phyloP scores from a whole-genome alignment of 2,888 invertebrate genomes.

The Tachina grossa region DNA sequence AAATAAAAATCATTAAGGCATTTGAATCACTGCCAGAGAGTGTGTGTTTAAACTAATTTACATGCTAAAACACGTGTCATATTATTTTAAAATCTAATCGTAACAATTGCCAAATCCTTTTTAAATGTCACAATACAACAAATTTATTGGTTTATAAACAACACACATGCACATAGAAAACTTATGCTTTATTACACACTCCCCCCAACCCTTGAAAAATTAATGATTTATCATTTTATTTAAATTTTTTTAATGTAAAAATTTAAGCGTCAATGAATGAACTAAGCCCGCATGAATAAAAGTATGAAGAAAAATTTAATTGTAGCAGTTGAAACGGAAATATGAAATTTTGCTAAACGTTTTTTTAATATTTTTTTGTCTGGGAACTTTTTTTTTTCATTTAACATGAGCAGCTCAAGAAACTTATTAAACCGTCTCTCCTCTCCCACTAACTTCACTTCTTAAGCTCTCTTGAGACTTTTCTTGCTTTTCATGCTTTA shows the following conservation, averaged over 20 bases:
- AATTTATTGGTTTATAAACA: constrained; percentile 65
- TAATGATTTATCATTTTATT: constrained; percentile 64
- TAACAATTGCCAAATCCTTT: constrained; percentile 68
- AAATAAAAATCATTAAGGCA: constrained; percentile 21
- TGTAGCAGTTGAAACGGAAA: not conserved
- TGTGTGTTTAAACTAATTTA: constrained; percentile 61
- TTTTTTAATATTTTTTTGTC: not conserved
- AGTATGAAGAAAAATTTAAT: not conserved
- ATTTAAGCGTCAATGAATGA: not conserved
- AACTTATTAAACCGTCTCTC: constrained; percentile 46
- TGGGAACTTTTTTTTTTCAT: constrained; percentile 3
- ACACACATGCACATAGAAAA: constrained; percentile 12
- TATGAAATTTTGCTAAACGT: constrained; percentile 18
- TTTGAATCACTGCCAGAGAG: not conserved
- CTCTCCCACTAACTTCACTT: constrained; percentile 39
- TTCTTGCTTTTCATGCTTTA: not conserved
- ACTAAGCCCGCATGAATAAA: constrained; percentile 24
- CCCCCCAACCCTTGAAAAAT: not conserved
- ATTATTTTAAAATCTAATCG: constrained; percentile 64
- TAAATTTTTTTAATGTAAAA: constrained; percentile 33
- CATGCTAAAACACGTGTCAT: constrained; percentile 66
- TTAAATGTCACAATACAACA: constrained; percentile 68
- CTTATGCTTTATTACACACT: constrained; percentile 51
- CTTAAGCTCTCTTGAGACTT: constrained; percentile 70
- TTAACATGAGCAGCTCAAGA: constrained; percentile 21